Percentiles rank a stretch among this genome's conserved stretches.
Evolutionary conservation across 1,140 invertebrate species (phyloP).

Genomic region (Chrysomallon squamiferum): DNA sequence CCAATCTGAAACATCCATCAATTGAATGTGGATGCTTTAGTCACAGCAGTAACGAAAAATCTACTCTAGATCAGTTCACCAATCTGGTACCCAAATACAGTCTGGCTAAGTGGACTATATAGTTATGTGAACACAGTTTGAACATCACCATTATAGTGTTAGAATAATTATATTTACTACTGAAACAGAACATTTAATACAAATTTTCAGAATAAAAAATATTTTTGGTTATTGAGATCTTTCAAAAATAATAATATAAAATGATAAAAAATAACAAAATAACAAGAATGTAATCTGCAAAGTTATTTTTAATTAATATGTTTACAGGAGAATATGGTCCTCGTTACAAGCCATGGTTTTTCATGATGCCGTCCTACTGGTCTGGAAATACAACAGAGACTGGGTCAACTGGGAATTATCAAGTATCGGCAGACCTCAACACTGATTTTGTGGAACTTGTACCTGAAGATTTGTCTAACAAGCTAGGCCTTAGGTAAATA

Average conservation of each 20-base stretch:
- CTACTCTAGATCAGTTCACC: too few relatives aligned
- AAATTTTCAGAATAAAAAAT: too few relatives aligned
- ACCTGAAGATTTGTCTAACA: conserved; percentile 73
- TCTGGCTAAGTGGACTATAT: too few relatives aligned
- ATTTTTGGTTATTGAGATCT: neutral
- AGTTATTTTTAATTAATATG: conserved; percentile 1
- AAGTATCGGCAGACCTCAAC: neutral
- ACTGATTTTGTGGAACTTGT: conserved; percentile 78
- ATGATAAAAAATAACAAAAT: neutral
- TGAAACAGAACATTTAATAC: neutral
- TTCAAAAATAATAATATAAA: too few relatives aligned
- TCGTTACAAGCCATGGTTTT: conserved; percentile 63
- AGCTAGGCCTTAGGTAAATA: conserved; percentile 72
- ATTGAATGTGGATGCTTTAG: too few relatives aligned
- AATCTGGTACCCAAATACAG: too few relatives aligned
- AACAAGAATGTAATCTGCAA: neutral
- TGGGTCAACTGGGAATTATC: conserved; percentile 3
- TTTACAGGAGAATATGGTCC: conserved; percentile 75
- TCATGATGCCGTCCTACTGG: conserved; percentile 76
- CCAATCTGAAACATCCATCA: too few relatives aligned
- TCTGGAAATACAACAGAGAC: conserved; percentile 7
- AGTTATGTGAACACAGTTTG: too few relatives aligned
- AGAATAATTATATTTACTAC: too few relatives aligned
- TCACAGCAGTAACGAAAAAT: too few relatives aligned
- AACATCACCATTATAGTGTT: too few relatives aligned